phyloP scores from a whole-genome alignment of 2,797 vertebrate species.

The Hypotaenidia okinawae region DNA sequence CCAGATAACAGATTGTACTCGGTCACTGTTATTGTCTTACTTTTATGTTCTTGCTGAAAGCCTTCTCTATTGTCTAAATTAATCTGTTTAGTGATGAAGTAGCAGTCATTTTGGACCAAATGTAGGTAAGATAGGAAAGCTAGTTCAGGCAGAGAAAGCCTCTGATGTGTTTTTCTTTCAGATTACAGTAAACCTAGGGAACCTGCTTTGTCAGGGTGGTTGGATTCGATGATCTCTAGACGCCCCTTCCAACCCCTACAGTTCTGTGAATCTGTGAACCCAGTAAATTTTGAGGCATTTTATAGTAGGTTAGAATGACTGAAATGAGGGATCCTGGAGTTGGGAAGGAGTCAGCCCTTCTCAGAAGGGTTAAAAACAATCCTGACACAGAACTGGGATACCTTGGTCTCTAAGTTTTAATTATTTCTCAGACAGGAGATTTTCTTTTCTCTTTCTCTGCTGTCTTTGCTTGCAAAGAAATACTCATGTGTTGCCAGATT shows the following conservation, averaged over 20 bases:
- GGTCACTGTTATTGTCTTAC: not conserved
- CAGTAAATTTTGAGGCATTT: not conserved
- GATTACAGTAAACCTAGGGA: not conserved
- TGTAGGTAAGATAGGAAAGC: not conserved
- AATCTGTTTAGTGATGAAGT: not conserved
- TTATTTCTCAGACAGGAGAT: slow-evolving; percentile 47
- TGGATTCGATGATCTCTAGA: too few relatives aligned
- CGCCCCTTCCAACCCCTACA: too few relatives aligned
- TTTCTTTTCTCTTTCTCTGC: not conserved
- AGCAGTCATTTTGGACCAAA: not conserved
- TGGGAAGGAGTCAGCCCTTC: not conserved
- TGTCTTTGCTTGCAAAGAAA: slow-evolving; percentile 29
- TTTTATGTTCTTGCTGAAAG: not conserved
- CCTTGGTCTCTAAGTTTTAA: slow-evolving; percentile 47
- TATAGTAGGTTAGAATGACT: not conserved
- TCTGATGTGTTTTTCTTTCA: not conserved
- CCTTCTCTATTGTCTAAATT: not conserved
- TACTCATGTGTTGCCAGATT: slow-evolving; percentile 30
- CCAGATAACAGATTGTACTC: not conserved
- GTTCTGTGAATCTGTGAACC: too few relatives aligned
- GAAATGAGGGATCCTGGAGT: not conserved
- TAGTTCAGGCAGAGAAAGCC: not conserved
- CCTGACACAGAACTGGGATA: slow-evolving; percentile 17
- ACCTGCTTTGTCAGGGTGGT: too few relatives aligned
- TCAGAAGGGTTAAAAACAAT: slow-evolving; percentile 54